Evolutionary conservation across 2,797 vertebrate genomes (phyloP), one percentile per base, ranked within the genome.

Genomic region (Allobates femoralis): DNA sequence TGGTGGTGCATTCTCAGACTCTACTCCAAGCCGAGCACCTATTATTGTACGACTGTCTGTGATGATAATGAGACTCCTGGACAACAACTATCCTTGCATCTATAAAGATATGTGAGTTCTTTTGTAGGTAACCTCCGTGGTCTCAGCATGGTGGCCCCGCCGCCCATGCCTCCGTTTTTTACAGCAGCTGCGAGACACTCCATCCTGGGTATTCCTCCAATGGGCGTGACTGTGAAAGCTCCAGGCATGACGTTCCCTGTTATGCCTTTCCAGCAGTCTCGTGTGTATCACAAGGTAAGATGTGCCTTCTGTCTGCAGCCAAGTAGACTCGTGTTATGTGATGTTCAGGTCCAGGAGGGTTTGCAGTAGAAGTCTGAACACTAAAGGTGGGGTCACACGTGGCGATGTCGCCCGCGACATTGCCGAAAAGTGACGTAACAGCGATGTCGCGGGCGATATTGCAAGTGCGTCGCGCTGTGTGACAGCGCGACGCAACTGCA

Each of bases 131-230:
- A 94, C 91, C 94, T 99, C 91, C 95, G 96, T 46, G 90, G 93
- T 89, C 96, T 96, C 92, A 96, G 91, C 74, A 96, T 99, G 95
- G 95, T 94, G 0, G 95, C 96, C 0, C 92, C 94, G 58, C 92
- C 94, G 64, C 92, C 92, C 19, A 88, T 98, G 86, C 96, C 96
- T 85, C 97, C 97, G 91, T 99, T 98, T 92, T 99, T 98, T 58
- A 88, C 96, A 4, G 92, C 97, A 16, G 96, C 96, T 28, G 91
- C 96, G 5, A 93, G 96, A 88, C 96, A 97, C 28, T 99, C 98
- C 82, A 94, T 99, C 80, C 95, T 99, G 41, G 98, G 98, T 1
- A 97, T 97, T 0, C 96, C 98, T 87, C 98, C 98, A 10, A 95
- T 98, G 85, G 96, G 97, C 32, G 96, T 98, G 89, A 93, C 96